Evolutionary conservation across 2,888 invertebrate genomes (phyloP).

Genomic region (Caenorhabditis japonica): DNA sequence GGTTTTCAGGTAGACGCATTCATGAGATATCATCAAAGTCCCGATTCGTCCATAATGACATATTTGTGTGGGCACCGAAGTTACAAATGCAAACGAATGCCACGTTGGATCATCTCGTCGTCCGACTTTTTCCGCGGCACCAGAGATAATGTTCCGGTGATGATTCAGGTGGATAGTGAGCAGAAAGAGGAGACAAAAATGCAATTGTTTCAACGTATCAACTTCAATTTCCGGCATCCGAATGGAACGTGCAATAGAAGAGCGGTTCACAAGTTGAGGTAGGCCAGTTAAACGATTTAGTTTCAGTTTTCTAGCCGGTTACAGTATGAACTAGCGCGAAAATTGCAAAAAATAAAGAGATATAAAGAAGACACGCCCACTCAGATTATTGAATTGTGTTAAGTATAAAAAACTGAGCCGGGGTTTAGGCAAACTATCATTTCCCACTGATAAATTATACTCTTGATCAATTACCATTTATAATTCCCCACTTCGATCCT

Average conservation of each 20-base stretch:
- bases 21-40: constrained; percentile 57
- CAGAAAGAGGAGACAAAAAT: constrained; percentile 49
- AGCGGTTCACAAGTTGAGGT: constrained; percentile 51
- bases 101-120: constrained; percentile 55
- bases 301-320: too few relatives aligned
- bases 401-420: too few relatives aligned
- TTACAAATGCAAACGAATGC: constrained; percentile 57
- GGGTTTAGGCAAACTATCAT: too few relatives aligned
- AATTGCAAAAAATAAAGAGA: too few relatives aligned
- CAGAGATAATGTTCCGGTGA: constrained; percentile 47
- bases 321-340: too few relatives aligned
- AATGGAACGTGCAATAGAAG: constrained; percentile 54
- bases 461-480: too few relatives aligned
- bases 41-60: constrained; percentile 66
- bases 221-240: constrained; percentile 54
- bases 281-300: too few relatives aligned
- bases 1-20: constrained; percentile 52
- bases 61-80: constrained; percentile 59
- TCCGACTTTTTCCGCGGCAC: constrained; percentile 61
- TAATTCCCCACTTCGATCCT: too few relatives aligned
- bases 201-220: constrained; percentile 52
- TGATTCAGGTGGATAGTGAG: constrained; percentile 56
- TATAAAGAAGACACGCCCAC: too few relatives aligned
- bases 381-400: background rate
- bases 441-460: too few relatives aligned